phyloP scores from a whole-genome alignment of 2,797 vertebrate genomes.

The Lindbergichthys nudifrons region DNA sequence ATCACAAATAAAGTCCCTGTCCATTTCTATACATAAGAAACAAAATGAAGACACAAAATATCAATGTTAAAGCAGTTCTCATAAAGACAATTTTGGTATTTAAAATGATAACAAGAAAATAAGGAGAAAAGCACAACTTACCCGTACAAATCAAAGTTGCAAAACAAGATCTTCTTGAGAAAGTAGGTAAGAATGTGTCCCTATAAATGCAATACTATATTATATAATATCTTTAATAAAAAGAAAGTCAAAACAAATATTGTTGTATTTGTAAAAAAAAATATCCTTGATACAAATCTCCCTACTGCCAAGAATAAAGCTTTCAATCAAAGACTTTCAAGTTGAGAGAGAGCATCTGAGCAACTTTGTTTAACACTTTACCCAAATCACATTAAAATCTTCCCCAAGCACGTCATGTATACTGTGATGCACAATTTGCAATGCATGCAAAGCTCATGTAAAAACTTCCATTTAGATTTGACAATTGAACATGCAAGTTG shows the following conservation, averaged over 20 bases:
- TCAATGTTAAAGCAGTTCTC: neutral
- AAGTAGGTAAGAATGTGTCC: neutral
- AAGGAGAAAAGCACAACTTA: constrained; percentile 26
- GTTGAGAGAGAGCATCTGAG: neutral
- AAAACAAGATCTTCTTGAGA: constrained; percentile 4
- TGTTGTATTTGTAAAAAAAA: neutral
- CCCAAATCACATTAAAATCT: constrained; percentile 72
- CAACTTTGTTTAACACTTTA: constrained; percentile 28
- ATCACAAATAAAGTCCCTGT: neutral
- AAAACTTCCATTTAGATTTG: constrained; percentile 33
- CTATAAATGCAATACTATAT: neutral
- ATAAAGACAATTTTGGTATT: neutral
- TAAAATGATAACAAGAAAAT: neutral
- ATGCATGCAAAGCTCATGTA: constrained; percentile 76
- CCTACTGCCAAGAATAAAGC: neutral
- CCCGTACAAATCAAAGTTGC: constrained; percentile 26
- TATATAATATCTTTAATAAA: neutral
- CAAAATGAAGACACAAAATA: neutral
- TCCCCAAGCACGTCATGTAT: neutral
- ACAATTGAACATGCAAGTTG: neutral
- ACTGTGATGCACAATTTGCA: constrained; percentile 47
- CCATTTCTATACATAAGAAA: neutral
- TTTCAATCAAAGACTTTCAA: neutral
- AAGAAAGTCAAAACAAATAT: neutral
- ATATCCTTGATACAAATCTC: neutral